Evolutionary conservation across 2,797 vertebrate species (phyloP), one percentile per base, ranked within the genome.

Genomic region (Sebastes wilsoni): DNA sequence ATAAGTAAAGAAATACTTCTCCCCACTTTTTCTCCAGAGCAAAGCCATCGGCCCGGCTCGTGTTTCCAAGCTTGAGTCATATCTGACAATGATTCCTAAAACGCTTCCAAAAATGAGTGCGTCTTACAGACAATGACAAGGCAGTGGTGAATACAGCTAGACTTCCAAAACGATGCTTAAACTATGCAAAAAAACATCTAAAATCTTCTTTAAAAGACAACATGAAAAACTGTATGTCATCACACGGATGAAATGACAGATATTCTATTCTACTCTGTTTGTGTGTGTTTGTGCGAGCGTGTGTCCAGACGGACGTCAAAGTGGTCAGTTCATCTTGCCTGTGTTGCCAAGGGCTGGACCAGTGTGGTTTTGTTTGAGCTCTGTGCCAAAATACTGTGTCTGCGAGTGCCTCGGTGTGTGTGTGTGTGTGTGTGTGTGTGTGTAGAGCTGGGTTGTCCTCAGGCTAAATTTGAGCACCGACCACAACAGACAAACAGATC

Each of bases 401-500:
- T 72, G 25, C 55, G 52, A 28, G 42, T 52, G 38, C 54, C 30
- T 75, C 58, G 66, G 75, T 69, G 83, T 73, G 70, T 58, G 59
- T 75, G 32, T 73, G 69, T 58, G 58, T 77, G 58, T 77, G 73
- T 70, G 55, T 59, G 81, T 36, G 82, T 73, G 73, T 61, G 58
- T 62, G 61, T 52, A 25, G 82, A 84, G 81, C 55, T 55, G 88
- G 89, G 86, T 81, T 93, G 85, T 93, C 91, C 92, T 92, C 72
- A 34, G 90, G 92, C 92, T 94, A 93, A 93, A 94, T 92, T 52
- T 75, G 86, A 91, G 92, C 90, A 80, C 77, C 18, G 3, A 92
- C 93, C 92, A 93, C 92, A 94, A 93, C 92, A 93, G 91, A 94
- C 91, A 93, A 94, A 91, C 91, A 88, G 88, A 93, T 93, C 75